Evolutionary conservation across 2,113 vertebrate genomes (phyloP), one percentile per base, ranked within the genome.

Genomic region (Piaya cayana): DNA sequence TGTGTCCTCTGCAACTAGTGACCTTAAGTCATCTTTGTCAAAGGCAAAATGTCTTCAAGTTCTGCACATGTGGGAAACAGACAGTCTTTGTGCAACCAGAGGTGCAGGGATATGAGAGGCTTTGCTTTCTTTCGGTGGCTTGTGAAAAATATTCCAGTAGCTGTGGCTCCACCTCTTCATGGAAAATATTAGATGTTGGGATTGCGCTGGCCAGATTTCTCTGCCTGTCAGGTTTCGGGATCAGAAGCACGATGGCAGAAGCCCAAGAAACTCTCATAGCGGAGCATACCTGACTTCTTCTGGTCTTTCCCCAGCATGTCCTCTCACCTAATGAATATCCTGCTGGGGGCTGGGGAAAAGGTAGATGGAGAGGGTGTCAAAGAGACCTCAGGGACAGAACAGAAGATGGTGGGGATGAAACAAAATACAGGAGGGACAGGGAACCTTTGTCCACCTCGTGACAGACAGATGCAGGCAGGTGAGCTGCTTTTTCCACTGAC

Each of bases 291-390:
- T 95, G 87, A 75, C 63, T 70, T 50, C 52, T 89, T 84, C 82
- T 93, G 70, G 63, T 94, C 70, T 95, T 55, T 84, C 81, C 45
- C 55, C 0, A 0, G 21, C 47, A 63, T 4, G 21, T 79, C 59
- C 32, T 96, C 70, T 94, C 94, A 97, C 90, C 82, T 96, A 84
- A 94, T 97, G 95, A 97, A 95, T 96, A 95, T 95, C 42, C 53
- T 80, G 85, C 27, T 0, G 0, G 67, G 12, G 16, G 18, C 45
- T 62, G 63, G n/a, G 64, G 63, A 95, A 95, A 82, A 49, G 25
- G 45, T 83, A 69, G 81, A 91, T 82, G 74, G 19, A 94, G 30
- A 93, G 82, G 62, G 82, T 95, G 91, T 88, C 47, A 64, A 58
- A 87, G 52, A 87, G 58, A 71, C 42, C 37, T 91, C 1, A 1